phyloP scores from a whole-genome alignment of 2,888 invertebrate species.

The Brachylomia viminalis region DNA sequence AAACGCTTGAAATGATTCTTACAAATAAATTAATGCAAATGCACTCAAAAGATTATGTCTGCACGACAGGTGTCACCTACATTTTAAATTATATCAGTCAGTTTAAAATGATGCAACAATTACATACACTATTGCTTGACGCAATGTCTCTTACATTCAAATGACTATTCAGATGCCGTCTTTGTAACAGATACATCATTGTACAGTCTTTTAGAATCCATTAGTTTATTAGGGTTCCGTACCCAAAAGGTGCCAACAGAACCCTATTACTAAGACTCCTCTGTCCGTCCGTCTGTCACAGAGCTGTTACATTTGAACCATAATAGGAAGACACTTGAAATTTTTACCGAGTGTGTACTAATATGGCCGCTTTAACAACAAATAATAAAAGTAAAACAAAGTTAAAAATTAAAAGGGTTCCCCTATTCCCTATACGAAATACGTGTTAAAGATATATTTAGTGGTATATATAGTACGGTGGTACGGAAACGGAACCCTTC shows the following conservation, averaged over 20 bases:
- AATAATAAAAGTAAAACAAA: not conserved
- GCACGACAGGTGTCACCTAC: constrained; percentile 59
- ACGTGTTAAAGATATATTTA: not conserved
- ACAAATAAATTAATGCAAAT: constrained; percentile 45
- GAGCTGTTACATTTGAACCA: too few relatives aligned
- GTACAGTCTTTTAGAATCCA: constrained; percentile 19
- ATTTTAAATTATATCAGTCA: constrained; percentile 46
- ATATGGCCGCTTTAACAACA: not conserved
- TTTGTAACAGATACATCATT: constrained; percentile 60
- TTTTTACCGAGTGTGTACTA: not conserved
- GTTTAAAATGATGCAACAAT: constrained; percentile 57
- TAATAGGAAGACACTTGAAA: not conserved
- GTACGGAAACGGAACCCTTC: not conserved
- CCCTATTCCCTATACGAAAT: not conserved
- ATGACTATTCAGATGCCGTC: constrained; percentile 41
- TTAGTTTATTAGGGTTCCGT: constrained; percentile 13
- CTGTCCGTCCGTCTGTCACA: too few relatives aligned
- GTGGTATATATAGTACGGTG: not conserved
- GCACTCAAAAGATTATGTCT: constrained; percentile 42
- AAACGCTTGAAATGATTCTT: constrained; percentile 12
- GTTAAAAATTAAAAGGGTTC: not conserved
- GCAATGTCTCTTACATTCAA: constrained; percentile 43
- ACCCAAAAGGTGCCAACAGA: not conserved
- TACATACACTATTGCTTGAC: constrained; percentile 42
- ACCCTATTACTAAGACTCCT: not conserved